Conservation (phyloP, 2,888 invertebrate genomes). For the Eupithecia tripunctaria region DNA sequence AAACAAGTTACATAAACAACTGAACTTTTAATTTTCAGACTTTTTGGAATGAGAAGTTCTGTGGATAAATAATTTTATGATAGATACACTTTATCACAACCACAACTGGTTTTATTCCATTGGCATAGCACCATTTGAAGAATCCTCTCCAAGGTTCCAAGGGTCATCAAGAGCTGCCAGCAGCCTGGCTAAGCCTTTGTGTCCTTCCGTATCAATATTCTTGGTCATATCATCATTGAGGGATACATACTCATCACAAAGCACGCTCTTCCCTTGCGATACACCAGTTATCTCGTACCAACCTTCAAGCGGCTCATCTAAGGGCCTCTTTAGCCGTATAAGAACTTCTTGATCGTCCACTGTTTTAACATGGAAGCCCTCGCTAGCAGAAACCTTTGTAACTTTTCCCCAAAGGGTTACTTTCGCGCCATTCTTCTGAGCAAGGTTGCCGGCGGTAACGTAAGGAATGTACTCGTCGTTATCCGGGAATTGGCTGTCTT, state of each 20-base stretch:
- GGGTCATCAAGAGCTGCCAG: slow-evolving; percentile 76
- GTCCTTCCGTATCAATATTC: slow-evolving; percentile 75
- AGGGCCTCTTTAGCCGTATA: slow-evolving; percentile 68
- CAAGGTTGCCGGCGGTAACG: slow-evolving; percentile 75
- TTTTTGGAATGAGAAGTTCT: background rate
- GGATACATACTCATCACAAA: slow-evolving; percentile 77
- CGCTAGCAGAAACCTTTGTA: slow-evolving; percentile 73
- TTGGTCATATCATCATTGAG: slow-evolving; percentile 71
- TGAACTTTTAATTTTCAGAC: background rate
- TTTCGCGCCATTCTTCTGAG: slow-evolving; percentile 78
- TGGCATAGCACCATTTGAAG: slow-evolving; percentile 62
- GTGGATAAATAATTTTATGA: background rate
- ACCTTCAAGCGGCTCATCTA: slow-evolving; percentile 75
- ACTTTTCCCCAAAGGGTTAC: slow-evolving; percentile 79
- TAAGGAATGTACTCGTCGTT: slow-evolving; percentile 80
- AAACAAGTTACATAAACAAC: background rate
- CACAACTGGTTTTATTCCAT: slow-evolving; percentile 60
- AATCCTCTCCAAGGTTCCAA: slow-evolving; percentile 77
- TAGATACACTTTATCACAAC: slow-evolving; percentile 9
- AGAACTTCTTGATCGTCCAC: slow-evolving; percentile 79
- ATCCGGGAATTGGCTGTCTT: slow-evolving; percentile 79
- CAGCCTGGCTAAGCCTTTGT: slow-evolving; percentile 72
- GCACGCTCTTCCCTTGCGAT: slow-evolving; percentile 74
- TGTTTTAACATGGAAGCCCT: slow-evolving; percentile 77
- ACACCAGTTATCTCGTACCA: slow-evolving; percentile 80